Base-by-base conservation (phyloP, 2,797 vertebrate species). In the Danio tinwini region DNA sequence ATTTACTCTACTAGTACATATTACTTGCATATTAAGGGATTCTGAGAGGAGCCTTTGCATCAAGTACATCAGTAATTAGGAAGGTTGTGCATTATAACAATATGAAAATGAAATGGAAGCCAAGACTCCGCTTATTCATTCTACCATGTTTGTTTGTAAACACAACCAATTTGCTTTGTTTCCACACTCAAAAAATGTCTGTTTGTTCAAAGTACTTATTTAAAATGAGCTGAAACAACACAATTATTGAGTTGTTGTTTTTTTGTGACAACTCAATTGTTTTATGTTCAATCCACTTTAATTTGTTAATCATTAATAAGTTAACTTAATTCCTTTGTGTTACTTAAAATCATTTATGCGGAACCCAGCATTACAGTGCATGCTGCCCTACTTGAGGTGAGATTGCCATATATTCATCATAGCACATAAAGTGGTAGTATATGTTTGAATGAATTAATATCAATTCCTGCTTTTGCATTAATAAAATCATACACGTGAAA, bases 401-500 rank as follows among this genome's bases (percentile, higher is more conserved):
- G 52, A 45, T 17, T 40, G 40, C 37, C 49, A 64, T 21, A 55
- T 12, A 39, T 58, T 58, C 9, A 77, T 45, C 5, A 68, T 39
- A 77, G 42, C 50, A 2, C 16, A 77, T 59, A 68, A 13, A 45
- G 37, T 40, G 12, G n/a, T n/a, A n/a, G 10, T 49, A 6, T 42
- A 55, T 71, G 62, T 37, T 19, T 81, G 37, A 69, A 58, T 45
- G 39, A 52, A 62, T 42, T 9, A 11, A 21, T 39, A 56, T 72
- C 16, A 59, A 71, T 39, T 69, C 29, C 12, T 29, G 52, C 58
- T 45, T 45, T 64, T 73, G 40, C 16, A 78, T 42, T 71, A 64
- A 75, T 71, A 68, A 71, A 29, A 67, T 63, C 70, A 76, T 71
- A 52, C 56, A 63, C 69, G 63, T 81, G 70, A 75, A 71, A 40